phyloP scores from a whole-genome alignment of 2,113 vertebrate species.

The Callipepla californica region DNA sequence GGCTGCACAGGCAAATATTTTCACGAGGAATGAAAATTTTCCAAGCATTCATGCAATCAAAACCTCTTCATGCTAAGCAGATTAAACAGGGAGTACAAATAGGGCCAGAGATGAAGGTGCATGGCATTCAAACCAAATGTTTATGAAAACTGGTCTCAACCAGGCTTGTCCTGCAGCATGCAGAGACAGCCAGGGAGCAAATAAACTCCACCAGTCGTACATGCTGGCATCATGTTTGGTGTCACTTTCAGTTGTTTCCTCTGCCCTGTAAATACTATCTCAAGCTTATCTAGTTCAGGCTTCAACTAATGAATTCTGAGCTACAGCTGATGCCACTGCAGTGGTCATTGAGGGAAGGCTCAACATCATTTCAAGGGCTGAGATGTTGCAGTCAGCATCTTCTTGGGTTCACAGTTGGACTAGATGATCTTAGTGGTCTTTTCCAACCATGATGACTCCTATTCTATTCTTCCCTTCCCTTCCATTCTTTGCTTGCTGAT shows the following conservation, averaged over 20 bases:
- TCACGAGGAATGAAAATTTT: not conserved
- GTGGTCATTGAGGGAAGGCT: not conserved
- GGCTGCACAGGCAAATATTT: not conserved
- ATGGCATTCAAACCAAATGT: not conserved
- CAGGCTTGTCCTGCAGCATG: not conserved
- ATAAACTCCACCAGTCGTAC: not conserved
- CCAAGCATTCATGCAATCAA: not conserved
- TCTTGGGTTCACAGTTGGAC: not conserved
- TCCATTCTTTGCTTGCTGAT: not conserved
- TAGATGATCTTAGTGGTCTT: no score
- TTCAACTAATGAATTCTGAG: conserved; percentile 43
- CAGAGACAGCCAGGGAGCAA: not conserved
- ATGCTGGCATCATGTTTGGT: not conserved
- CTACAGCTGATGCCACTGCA: not conserved
- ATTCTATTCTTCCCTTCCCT: no score
- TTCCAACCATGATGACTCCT: no score
- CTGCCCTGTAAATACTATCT: conserved; percentile 46
- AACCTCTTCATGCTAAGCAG: conserved; percentile 5
- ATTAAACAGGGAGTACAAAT: not conserved
- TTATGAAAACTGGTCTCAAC: not conserved
- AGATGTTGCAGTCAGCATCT: conserved; percentile 30
- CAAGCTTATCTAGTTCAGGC: conserved; percentile 38
- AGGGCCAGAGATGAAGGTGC: not conserved
- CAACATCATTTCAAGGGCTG: not conserved
- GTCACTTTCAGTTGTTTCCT: conserved; percentile 52